phyloP scores from a whole-genome alignment of 2,113 vertebrate genomes.

The Pygathrix nemaeus region DNA sequence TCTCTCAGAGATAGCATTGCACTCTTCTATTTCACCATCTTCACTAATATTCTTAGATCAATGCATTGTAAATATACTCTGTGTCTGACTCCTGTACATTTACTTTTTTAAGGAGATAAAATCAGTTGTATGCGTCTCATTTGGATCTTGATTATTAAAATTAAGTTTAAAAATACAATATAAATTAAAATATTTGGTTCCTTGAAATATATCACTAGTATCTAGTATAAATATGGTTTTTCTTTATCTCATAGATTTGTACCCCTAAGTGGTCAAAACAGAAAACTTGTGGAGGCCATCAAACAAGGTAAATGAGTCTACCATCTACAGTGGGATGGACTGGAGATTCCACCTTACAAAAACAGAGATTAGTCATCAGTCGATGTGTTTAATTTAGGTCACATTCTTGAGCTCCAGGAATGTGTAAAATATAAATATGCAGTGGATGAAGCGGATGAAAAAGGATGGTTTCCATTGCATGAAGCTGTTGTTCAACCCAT shows the following conservation, averaged over 20 bases:
- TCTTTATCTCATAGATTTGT: conserved; percentile 83
- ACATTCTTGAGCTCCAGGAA: conserved; percentile 84
- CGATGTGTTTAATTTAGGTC: conserved; percentile 80
- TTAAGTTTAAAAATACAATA: not conserved
- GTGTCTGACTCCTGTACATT: not conserved
- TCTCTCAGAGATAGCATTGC: not conserved
- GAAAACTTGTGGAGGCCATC: conserved; percentile 88
- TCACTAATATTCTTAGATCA: not conserved
- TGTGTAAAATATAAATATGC: conserved; percentile 81
- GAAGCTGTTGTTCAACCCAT: conserved; percentile 84
- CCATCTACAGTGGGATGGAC: not conserved
- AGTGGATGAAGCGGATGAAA: conserved; percentile 89
- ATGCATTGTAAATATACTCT: not conserved
- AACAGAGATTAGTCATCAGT: not conserved
- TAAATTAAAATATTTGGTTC: not conserved
- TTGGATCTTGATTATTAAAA: not conserved
- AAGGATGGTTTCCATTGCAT: conserved; percentile 89
- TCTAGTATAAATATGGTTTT: conserved; percentile 29
- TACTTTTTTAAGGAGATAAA: conserved; percentile 18
- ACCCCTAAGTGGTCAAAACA: conserved; percentile 85
- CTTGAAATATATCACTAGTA: not conserved
- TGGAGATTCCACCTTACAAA: conserved; percentile 8
- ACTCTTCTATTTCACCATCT: not conserved
- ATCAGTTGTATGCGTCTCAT: not conserved
- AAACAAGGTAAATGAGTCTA: conserved; percentile 83